phyloP scores from a whole-genome alignment of 2,888 invertebrate genomes.

The Acanthosepion esculentum region DNA sequence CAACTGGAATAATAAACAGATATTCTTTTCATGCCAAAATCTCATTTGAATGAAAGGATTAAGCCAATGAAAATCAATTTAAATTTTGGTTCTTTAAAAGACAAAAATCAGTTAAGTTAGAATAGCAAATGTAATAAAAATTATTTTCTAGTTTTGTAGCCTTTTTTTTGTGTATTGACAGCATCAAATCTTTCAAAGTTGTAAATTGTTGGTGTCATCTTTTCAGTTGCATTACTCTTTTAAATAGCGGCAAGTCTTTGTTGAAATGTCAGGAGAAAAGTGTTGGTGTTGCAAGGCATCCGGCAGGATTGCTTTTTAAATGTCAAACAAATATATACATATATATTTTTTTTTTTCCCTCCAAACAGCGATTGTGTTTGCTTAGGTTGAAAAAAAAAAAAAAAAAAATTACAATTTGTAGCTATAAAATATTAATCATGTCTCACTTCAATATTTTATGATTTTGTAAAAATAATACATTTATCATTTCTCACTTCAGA shows the following conservation, averaged over 20 bases:
- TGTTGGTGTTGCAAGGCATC: background rate
- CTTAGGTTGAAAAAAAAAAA: background rate
- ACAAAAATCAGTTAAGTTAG: too few species aligned
- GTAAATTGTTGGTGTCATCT: background rate
- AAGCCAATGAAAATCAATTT: too few species aligned
- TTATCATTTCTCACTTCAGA: background rate
- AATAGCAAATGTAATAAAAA: background rate
- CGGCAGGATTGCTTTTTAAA: background rate
- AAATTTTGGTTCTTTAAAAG: too few species aligned
- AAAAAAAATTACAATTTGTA: background rate
- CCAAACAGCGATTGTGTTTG: slow-evolving; percentile 13
- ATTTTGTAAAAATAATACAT: background rate
- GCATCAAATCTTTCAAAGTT: background rate
- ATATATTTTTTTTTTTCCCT: background rate
- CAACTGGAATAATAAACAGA: too few species aligned
- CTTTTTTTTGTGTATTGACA: too few species aligned
- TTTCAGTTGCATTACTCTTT: background rate
- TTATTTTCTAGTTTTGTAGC: background rate
- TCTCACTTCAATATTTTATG: background rate
- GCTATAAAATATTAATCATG: background rate
- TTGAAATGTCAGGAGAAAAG: background rate
- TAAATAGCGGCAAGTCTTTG: background rate
- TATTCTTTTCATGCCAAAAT: too few species aligned
- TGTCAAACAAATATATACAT: background rate
- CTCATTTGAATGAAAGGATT: too few species aligned